Conservation (phyloP, 1,140 invertebrate species). For the Panagrolaimus sp. region DNA sequence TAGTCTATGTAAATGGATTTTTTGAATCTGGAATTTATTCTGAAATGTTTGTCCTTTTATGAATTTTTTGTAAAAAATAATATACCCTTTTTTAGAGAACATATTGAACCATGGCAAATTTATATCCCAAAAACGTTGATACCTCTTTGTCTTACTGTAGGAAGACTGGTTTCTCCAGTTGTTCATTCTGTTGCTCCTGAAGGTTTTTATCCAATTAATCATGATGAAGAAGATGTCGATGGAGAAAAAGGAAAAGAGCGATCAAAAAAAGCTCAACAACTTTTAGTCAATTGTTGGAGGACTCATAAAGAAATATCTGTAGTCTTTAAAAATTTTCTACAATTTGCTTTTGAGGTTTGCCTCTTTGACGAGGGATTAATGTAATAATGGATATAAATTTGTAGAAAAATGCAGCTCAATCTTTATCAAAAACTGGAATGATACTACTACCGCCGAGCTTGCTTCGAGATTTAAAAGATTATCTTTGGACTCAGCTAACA, state of each 20-base stretch:
- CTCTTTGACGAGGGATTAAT: no score
- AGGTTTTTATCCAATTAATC: background rate
- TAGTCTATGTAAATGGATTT: constrained; percentile 9
- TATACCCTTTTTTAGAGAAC: background rate
- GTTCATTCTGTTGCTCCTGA: background rate
- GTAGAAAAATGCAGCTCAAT: background rate
- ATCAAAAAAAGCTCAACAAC: background rate
- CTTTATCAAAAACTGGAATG: background rate
- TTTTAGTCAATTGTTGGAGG: constrained; percentile 7
- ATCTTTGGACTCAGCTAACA: background rate
- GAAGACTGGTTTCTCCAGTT: background rate
- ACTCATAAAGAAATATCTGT: constrained; percentile 6
- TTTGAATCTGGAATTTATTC: background rate
- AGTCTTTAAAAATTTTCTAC: background rate
- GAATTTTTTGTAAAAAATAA: background rate
- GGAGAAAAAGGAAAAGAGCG: background rate
- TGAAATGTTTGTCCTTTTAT: no score
- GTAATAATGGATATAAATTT: background rate
- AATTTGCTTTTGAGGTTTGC: no score
- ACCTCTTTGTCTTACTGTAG: constrained; percentile 3
- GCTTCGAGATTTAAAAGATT: background rate
- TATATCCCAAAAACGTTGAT: background rate
- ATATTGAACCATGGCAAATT: background rate
- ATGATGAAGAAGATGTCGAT: background rate
- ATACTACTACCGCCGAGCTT: background rate